Evolutionary conservation across 2,888 invertebrate genomes (phyloP), one percentile per base, ranked within the genome.

Genomic region (Hydriomena furcata): DNA sequence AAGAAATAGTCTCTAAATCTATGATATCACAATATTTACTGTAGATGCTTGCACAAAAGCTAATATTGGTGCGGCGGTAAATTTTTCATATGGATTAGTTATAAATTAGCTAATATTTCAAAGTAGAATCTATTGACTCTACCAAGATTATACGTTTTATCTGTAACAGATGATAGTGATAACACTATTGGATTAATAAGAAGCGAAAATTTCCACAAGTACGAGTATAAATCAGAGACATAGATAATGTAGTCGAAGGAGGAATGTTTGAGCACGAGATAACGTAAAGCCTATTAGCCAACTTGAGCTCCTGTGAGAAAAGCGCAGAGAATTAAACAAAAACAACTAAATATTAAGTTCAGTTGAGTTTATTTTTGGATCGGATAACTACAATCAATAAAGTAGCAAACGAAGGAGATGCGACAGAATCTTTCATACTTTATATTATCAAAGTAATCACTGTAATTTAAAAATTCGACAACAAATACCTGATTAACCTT

Each of bases 121-220:
- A 71, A 73, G 75, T 67, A 52, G 52, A 57, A 64, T 55, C 61
- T 75, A 72, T 72, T 71, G 66, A 68, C 68, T 77, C 63, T 72
- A 65, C 60, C 51, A 55, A 69, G 74, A 80, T 77, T 77, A 76
- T 50, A 57, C 58, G 54, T 58, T 63, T 67, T 73, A 74, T 73
- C 74, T 66, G 65, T 66, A 69, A 73, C 71, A 76, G 66, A 62
- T 66, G 57, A 54, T 49, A 52, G 55, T 59, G 73, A 82, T 78
- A 79, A 73, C 68, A 63, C 34, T 54, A 61, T 65, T 64, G 65
- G 72, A 71, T 74, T 67, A n/a, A n/a, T n/a, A 74, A 69, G 65
- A 63, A 58, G 63, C 68, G 68, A 74, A 81, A 79, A 71, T 72
- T 79, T 79, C 76, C 80, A 73, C 68, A 72, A n/a, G n/a, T n/a